Base-by-base conservation (phyloP, 2,797 vertebrate species). In the Diplodus puntazzo region DNA sequence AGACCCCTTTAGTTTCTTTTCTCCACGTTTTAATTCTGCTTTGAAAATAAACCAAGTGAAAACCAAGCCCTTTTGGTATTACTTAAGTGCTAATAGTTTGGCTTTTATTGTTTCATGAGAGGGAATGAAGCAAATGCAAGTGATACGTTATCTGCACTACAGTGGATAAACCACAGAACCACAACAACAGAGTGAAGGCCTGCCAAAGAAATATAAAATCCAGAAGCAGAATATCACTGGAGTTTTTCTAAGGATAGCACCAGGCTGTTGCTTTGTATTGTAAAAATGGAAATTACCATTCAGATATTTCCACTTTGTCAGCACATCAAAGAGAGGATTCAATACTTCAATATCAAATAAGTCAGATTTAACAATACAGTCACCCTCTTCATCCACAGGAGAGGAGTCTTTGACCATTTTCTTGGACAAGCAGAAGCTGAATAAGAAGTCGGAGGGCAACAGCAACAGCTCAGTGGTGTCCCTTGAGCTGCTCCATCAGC, bases 321-420 rank as follows among this genome's bases (percentile, higher is more conserved):
- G 30, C 1, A 46, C 14, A 27, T 63, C 27, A 43, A 45, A 55
- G 0, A 71, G 5, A 59, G 0, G 21, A 64, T 52, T 65, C 6
- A 17, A 27, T 27, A 27, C 27, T 57, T 46, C 0, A 50, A 20
- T 13, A 39, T 2, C 1, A 43, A 11, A 3, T 43, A 12, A 11
- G 42, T 43, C 11, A 11, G 11, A 43, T 48, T 60, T 30, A 11
- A 50, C 5, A 30, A 39, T 34, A 11, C 6, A 9, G 1, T 34
- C 34, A 34, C 9, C 34, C 71, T 58, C n/a, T 80, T 74, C 23
- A 21, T 87, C 83, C 71, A 7, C 83, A 99, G 98, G 98, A 69
- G 98, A 99, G 91, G 98, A 99, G 89, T 99, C 98, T 45, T 90
- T 99, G 92, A 99, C 98, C 77, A 99, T 99, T 89, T 99, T 98